Base-by-base conservation (phyloP, 2,113 vertebrate genomes). In the Nycticryphes semicollaris region DNA sequence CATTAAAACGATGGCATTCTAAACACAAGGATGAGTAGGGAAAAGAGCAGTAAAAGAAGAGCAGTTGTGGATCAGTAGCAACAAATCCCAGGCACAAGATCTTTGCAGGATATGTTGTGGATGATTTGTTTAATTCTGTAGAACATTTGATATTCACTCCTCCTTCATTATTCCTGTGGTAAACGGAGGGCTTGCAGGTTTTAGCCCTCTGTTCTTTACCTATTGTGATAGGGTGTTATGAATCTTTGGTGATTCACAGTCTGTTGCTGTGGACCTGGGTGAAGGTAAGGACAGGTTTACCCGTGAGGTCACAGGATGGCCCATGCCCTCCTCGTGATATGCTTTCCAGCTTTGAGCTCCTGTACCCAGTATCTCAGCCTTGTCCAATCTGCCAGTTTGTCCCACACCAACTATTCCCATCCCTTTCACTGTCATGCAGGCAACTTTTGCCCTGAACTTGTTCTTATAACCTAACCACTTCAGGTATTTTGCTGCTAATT, bases 331-430 rank as follows among this genome's bases (percentile, higher is more conserved):
- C 21, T 63, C 41, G 53, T 20, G 37, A 81, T 60, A 20, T 9
- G 19, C 31, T 16, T 70, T 24, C 25, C 60, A 89, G 28, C 33
- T 8, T 0, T 43, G 27, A 39, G 25, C 21, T 75, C 17, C 24
- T 48, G 23, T 50, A 19, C 14, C 77, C 16, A 6, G 19, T 8
- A 50, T 75, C 37, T 31, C 70, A 27, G 54, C 10, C 37, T 91
- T 33, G 6, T 21, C 12, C 23, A 33, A 10, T 7, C 12, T 84
- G 28, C 8, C 60, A 72, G 22, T 23, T n/a, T 75, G 28, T 41
- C 13, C 48, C 3, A 0, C 16, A 33, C 3, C 8, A 31, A 63
- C 4, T 48, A 5, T 8, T 6, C 6, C 20, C 3, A 0, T 0
- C 17, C 8, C 17, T 73, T 73, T 68, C 2, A 1, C 37, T 77